A percentile compares a stretch with the other conserved stretches of the same genome.
These are phyloP conservation scores for Anthoscopus minutus DNA, from an alignment of 2,113 vertebrate species.

Conservation along the genomic window DNA sequence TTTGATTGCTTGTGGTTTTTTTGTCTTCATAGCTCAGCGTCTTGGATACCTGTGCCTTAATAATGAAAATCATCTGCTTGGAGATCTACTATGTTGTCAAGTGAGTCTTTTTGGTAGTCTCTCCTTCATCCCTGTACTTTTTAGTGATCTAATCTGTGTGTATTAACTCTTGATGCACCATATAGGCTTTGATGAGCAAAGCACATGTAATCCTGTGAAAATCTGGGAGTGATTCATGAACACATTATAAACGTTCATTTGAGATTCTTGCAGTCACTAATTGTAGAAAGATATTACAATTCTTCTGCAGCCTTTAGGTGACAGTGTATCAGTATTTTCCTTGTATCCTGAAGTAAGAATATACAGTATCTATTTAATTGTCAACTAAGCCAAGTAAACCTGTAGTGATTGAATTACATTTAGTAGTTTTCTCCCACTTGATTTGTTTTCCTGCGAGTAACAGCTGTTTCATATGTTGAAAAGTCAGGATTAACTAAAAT, in stretches of 20 bases:
- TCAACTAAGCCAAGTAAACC: not conserved
- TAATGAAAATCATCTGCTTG: conserved; percentile 96
- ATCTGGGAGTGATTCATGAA: not conserved
- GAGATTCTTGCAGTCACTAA: not conserved
- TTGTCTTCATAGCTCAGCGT: conserved; percentile 79
- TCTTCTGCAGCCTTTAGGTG: not conserved
- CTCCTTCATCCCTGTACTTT: not conserved
- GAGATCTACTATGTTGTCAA: conserved; percentile 96
- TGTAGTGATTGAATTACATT: not conserved
- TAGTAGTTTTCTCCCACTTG: not conserved
- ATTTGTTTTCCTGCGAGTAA: not conserved
- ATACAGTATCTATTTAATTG: not conserved
- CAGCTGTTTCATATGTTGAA: not conserved
- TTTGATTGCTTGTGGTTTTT: not conserved
- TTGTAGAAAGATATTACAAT: not conserved
- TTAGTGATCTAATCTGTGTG: not conserved
- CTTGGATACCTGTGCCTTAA: conserved; percentile 94
- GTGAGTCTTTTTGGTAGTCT: conserved; percentile 69
- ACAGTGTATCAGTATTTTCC: not conserved
- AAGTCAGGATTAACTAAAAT: not conserved
- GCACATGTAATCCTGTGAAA: not conserved
- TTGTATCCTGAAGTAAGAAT: not conserved
- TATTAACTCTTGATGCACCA: not conserved
- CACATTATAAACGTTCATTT: not conserved
- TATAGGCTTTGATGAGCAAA: not conserved